A percentile compares a stretch with the other conserved stretches of the same genome.
Conservation (phyloP, 2,113 vertebrate species). For the Struthio camelus region DNA sequence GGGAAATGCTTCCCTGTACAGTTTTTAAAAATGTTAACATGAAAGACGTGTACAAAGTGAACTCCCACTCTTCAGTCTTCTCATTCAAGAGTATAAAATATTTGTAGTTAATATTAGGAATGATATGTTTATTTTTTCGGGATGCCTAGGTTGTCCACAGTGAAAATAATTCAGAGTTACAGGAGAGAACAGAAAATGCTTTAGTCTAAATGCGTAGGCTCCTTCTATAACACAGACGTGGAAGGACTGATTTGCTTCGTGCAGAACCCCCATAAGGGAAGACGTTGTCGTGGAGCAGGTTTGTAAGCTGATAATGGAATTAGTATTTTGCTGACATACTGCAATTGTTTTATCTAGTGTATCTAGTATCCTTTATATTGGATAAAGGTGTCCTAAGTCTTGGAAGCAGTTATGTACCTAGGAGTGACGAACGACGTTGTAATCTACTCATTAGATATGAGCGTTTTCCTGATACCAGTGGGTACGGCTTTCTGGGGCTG, state of each 20-base stretch:
- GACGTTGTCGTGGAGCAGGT: background rate
- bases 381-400: background rate
- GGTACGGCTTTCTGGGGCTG: background rate
- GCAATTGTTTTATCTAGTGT: too few relatives aligned
- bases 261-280: background rate
- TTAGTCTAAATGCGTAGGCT: background rate
- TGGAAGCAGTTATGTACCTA: background rate
- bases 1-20: background rate
- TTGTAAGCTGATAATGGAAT: background rate
- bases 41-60: background rate
- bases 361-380: background rate
- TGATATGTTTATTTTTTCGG: background rate
- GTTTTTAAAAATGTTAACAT: background rate
- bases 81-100: background rate
- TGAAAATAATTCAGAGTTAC: background rate
- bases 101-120: accelerated
- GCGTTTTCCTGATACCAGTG: background rate
- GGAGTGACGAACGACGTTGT: background rate
- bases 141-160: background rate
- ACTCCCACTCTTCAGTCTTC: background rate
- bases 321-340: too few relatives aligned
- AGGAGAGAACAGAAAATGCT: background rate
- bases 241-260: background rate
- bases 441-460: background rate
- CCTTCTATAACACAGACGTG: accelerated